Conservation (phyloP, 2,888 invertebrate species). For the Andrena fulva region DNA sequence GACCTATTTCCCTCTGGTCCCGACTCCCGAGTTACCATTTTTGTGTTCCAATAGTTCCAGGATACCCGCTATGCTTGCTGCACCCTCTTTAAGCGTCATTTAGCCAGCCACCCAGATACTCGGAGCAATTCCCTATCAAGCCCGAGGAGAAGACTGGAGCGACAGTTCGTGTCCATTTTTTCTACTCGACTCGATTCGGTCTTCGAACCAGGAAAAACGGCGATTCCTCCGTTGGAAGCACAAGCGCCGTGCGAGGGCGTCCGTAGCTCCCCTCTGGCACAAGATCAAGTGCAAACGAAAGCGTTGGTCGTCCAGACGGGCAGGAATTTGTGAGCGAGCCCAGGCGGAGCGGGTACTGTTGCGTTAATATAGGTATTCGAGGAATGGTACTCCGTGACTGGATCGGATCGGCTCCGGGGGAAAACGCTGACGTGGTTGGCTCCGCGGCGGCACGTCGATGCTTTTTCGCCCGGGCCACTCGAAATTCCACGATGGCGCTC, state of each 20-base stretch:
- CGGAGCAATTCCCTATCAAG: too few relatives aligned
- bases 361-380: background rate
- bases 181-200: background rate
- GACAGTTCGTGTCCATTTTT: too few relatives aligned
- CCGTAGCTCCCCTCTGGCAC: background rate
- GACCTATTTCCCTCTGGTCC: too few relatives aligned
- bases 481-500: constrained; percentile 15
- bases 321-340: background rate
- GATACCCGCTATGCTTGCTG: too few relatives aligned
- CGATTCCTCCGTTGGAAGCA: background rate
- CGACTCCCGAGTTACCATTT: too few relatives aligned
- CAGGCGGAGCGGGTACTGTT: background rate
- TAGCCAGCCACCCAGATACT: too few relatives aligned
- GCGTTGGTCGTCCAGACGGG: background rate
- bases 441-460: background rate
- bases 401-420: constrained; percentile 3
- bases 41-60: too few relatives aligned
- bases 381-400: background rate
- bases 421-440: constrained; percentile 20
- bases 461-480: background rate
- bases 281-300: background rate
- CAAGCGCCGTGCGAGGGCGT: background rate
- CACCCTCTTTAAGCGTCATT: too few relatives aligned
- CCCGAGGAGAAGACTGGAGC: too few relatives aligned
- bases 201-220: background rate